Conservation (phyloP, 2,888 invertebrate species). For the Gastracanthus pulcherrimus region DNA sequence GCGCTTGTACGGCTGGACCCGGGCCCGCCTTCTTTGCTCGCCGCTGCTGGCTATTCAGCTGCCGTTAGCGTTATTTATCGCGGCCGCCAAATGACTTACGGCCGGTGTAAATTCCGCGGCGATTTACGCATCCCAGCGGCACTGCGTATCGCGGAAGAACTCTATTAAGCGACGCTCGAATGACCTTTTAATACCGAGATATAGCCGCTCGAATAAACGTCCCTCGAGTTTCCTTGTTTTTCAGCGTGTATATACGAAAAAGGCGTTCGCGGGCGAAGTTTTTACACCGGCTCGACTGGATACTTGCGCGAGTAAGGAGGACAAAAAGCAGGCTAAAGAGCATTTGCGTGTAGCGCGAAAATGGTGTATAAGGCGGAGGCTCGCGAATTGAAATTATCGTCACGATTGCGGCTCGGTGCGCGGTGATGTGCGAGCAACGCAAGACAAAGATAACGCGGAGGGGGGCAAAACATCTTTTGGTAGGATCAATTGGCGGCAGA, state of each 20-base stretch:
- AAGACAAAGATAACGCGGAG: conserved; percentile 29
- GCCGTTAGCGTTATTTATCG: conserved; percentile 43
- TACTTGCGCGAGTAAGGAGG: neutral
- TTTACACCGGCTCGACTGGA: neutral
- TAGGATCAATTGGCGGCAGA: conserved; percentile 40
- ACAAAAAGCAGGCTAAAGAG: conserved; percentile 17
- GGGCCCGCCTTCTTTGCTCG: neutral
- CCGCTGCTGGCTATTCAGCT: conserved; percentile 27
- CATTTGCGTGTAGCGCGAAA: conserved; percentile 25
- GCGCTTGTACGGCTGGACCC: too few relatives aligned
- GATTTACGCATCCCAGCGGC: neutral
- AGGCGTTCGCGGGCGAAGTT: too few relatives aligned
- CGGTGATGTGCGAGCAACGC: neutral
- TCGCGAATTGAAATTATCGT: conserved; percentile 45
- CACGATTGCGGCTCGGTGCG: conserved; percentile 3
- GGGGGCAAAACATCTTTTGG: conserved; percentile 25
- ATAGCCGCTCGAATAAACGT: too few relatives aligned
- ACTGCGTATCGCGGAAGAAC: neutral
- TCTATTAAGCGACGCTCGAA: conserved; percentile 20
- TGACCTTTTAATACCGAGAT: too few relatives aligned
- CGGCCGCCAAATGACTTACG: conserved; percentile 7
- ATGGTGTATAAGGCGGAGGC: too few relatives aligned
- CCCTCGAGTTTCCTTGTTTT: neutral
- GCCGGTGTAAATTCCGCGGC: conserved; percentile 14
- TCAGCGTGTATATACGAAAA: too few relatives aligned